Percentiles rank a stretch among this genome's conserved stretches.
Conservation (phyloP, 2,113 vertebrate species). For the Ochotona princeps region DNA sequence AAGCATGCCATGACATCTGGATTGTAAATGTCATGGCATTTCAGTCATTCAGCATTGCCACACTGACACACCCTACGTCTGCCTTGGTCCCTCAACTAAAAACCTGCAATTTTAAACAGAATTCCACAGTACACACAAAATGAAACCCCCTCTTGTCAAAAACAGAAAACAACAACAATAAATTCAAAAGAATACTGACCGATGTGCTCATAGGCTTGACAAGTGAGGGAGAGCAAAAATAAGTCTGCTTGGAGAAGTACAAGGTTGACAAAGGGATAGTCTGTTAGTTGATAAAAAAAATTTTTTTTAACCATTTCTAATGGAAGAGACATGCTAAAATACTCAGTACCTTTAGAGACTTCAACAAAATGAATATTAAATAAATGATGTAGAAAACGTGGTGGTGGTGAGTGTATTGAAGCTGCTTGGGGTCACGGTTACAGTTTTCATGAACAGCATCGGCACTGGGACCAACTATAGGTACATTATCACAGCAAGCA, state of each 20-base stretch:
- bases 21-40: constrained; percentile 74
- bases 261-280: not conserved
- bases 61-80: constrained; percentile 28
- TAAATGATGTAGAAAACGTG: constrained; percentile 59
- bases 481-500: constrained; percentile 31
- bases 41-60: constrained; percentile 36
- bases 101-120: constrained; percentile 42
- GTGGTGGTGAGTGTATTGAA: not conserved
- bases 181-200: not conserved
- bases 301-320: constrained; percentile 6
- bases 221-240: not conserved
- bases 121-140: constrained; percentile 30
- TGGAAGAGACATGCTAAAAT: constrained; percentile 61
- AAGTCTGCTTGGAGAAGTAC: constrained; percentile 10
- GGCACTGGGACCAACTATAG: constrained; percentile 25
- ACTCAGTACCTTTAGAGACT: constrained; percentile 9
- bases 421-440: constrained; percentile 51
- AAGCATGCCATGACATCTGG: constrained; percentile 70
- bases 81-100: not conserved
- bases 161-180: not conserved
- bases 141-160: not conserved
- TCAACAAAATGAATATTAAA: constrained; percentile 70
- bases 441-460: constrained; percentile 59
- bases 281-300: constrained; percentile 58
- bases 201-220: not conserved